These are phyloP conservation scores for Mesocentrotus franciscanus DNA, from an alignment of 53 echinoderm and acorn worm genomes.

Conservation along the genomic window DNA sequence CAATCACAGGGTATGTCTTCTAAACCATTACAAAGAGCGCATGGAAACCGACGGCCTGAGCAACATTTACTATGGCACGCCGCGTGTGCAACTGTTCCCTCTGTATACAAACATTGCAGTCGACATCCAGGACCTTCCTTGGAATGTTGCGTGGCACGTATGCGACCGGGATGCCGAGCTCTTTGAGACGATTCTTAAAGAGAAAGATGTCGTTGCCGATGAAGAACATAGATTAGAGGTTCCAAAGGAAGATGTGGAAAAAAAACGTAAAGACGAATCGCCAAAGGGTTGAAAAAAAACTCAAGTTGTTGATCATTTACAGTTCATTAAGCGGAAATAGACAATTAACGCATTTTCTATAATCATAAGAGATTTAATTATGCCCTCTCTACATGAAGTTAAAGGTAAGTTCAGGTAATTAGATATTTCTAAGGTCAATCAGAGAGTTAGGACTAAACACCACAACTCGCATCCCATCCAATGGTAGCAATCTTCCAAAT, in stretches of 20 bases:
- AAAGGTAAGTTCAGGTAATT: no score
- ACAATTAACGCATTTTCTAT: no score
- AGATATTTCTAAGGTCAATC: no score
- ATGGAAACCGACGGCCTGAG: constrained; percentile 80
- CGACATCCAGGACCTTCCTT: constrained; percentile 78
- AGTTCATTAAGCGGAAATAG: no score
- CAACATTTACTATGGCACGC: constrained; percentile 78
- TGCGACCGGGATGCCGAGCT: constrained; percentile 74
- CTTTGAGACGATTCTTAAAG: neutral
- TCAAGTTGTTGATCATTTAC: neutral
- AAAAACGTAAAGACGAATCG: neutral
- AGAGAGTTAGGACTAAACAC: no score
- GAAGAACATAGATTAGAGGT: neutral
- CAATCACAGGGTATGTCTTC: constrained; percentile 75
- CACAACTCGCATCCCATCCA: no score
- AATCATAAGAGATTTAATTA: no score
- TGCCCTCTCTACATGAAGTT: no score
- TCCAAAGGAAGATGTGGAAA: neutral
- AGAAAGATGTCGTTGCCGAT: neutral
- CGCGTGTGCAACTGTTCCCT: constrained; percentile 65
- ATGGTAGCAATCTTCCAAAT: no score
- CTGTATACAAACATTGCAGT: constrained; percentile 87
- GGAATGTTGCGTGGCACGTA: constrained; percentile 77
- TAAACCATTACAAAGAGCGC: constrained; percentile 77
- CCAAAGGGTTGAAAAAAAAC: neutral